A percentile compares a stretch with the other conserved stretches of the same genome.
phyloP scores from a whole-genome alignment of 1,140 invertebrate species.

The Trinorchestia longiramus region DNA sequence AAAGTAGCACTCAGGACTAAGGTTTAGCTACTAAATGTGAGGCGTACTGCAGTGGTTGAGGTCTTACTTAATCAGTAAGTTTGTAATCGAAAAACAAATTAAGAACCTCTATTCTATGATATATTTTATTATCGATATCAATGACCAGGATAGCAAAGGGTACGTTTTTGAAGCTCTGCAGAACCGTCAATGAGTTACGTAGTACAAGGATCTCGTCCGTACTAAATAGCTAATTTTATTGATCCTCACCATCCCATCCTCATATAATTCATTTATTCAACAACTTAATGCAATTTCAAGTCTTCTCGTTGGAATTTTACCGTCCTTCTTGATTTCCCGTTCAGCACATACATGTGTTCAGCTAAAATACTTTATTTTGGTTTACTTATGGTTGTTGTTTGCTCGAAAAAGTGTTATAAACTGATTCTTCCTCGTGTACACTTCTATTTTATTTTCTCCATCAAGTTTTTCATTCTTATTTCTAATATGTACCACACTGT shows the following conservation, averaged over 20 bases:
- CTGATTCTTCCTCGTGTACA: background rate
- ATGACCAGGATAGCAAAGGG: background rate
- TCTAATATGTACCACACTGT: too few species aligned
- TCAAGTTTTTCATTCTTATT: background rate
- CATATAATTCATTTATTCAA: background rate
- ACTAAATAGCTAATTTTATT: background rate
- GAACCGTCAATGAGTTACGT: too few species aligned
- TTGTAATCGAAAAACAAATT: background rate
- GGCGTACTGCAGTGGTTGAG: too few species aligned
- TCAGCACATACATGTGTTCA: background rate
- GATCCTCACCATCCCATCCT: background rate
- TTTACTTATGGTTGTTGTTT: background rate
- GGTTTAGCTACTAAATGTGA: too few species aligned
- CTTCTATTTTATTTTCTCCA: background rate
- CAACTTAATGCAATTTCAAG: background rate
- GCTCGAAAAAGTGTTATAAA: background rate
- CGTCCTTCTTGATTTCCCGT: background rate
- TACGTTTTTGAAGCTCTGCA: background rate
- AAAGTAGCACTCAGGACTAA: too few species aligned
- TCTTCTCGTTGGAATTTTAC: background rate
- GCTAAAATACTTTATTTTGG: background rate
- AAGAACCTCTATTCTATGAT: background rate
- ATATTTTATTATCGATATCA: background rate
- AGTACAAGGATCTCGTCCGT: background rate
- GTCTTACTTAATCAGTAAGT: too few species aligned